Percentiles rank a stretch among this genome's conserved stretches.
Evolutionary conservation across 2,113 vertebrate genomes (phyloP).

Genomic region (Phrynosoma blainvillii): DNA sequence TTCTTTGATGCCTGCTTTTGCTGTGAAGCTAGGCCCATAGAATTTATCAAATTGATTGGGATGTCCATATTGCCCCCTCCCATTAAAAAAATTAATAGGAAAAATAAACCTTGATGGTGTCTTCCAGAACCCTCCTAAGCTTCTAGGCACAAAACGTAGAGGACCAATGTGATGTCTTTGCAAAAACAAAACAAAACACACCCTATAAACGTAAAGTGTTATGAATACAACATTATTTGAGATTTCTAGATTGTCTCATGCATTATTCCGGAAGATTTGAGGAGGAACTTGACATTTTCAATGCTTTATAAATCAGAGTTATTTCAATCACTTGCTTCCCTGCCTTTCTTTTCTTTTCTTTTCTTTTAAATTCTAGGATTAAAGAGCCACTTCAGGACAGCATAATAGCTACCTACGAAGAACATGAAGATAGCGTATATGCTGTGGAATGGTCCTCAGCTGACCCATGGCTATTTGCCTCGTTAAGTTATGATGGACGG

Average conservation of each 20-base stretch:
- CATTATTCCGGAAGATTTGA: slow-evolving; percentile 23
- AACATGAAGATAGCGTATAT: slow-evolving; percentile 98
- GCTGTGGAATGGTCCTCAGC: slow-evolving; percentile 98
- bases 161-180: background rate
- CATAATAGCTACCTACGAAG: slow-evolving; percentile 96
- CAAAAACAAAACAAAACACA: no score
- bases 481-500: slow-evolving; percentile 95
- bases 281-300: slow-evolving; percentile 31
- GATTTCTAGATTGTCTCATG: background rate
- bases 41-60: background rate
- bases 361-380: slow-evolving; percentile 70
- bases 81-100: no score
- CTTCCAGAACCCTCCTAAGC: background rate
- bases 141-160: background rate
- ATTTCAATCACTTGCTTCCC: slow-evolving; percentile 42
- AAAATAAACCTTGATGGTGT: no score
- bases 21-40: background rate
- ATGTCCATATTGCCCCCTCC: background rate
- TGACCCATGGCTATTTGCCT: slow-evolving; percentile 97
- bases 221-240: slow-evolving; percentile 3
- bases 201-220: background rate
- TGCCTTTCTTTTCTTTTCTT: background rate
- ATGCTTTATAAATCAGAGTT: slow-evolving; percentile 39
- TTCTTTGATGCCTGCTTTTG: background rate
- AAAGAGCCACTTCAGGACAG: slow-evolving; percentile 95